A percentile compares a stretch with the other conserved stretches of the same genome.
phyloP scores from a whole-genome alignment of 1,140 invertebrate species.

The Lysiphlebus fabarum region DNA sequence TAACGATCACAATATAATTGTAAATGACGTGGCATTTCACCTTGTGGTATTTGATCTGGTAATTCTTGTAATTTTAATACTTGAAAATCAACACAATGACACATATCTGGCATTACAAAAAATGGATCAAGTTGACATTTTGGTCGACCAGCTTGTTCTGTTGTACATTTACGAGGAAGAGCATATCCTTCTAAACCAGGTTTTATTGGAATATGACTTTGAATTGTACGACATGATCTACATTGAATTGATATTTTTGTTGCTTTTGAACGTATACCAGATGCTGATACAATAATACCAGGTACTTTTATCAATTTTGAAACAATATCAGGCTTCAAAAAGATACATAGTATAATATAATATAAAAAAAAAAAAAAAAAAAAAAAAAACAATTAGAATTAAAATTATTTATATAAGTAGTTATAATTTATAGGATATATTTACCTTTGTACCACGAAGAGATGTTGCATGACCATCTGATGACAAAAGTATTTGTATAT shows the following conservation, averaged over 20 bases:
- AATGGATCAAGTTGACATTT: constrained; percentile 98
- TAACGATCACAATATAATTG: constrained; percentile 94
- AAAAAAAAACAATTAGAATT: constrained; percentile 26
- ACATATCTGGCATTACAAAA: constrained; percentile 97
- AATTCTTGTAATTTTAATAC: constrained; percentile 91
- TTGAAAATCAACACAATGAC: constrained; percentile 93
- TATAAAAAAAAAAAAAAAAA: no score
- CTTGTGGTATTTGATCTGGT: constrained; percentile 94
- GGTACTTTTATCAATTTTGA: constrained; percentile 91
- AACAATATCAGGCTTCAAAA: constrained; percentile 81
- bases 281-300: constrained; percentile 93
- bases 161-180: constrained; percentile 92
- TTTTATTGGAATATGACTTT: constrained; percentile 87
- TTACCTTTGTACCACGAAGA: constrained; percentile 84
- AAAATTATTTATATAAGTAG: constrained; percentile 12
- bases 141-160: constrained; percentile 82
- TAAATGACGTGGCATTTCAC: constrained; percentile 96
- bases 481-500: constrained; percentile 89
- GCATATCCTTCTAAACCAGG: constrained; percentile 95
- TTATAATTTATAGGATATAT: constrained; percentile 24
- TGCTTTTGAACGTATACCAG: constrained; percentile 92
- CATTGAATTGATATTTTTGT: constrained; percentile 95
- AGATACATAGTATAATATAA: no score
- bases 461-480: constrained; percentile 81
- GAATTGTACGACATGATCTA: constrained; percentile 84